Percentiles rank a stretch among this genome's conserved stretches.
Conservation (phyloP, 2,888 invertebrate species). For the Dexiosoma caninum region DNA sequence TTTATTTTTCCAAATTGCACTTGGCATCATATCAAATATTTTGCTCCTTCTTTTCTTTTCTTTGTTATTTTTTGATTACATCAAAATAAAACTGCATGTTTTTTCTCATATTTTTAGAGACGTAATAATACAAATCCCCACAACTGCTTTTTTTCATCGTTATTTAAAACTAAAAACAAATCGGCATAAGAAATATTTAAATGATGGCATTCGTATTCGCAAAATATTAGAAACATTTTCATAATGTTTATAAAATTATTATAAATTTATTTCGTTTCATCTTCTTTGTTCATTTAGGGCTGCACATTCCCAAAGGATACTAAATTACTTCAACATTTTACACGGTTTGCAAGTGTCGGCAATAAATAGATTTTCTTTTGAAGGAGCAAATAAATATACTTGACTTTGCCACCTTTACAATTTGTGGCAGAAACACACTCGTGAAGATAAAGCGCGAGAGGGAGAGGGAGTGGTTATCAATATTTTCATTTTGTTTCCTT, state of each 20-base stretch:
- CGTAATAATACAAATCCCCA: neutral
- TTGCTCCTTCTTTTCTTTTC: too few relatives aligned
- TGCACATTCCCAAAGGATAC: conserved; percentile 59
- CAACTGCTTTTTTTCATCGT: conserved; percentile 13
- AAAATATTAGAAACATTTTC: conserved; percentile 30
- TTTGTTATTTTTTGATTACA: conserved; percentile 36
- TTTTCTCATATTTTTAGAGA: conserved; percentile 4
- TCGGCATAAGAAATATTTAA: neutral
- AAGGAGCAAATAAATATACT: conserved; percentile 27
- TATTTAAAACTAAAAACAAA: neutral
- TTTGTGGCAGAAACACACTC: conserved; percentile 66
- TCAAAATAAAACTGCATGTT: conserved; percentile 11
- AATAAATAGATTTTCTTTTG: conserved; percentile 25
- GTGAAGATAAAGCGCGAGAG: too few relatives aligned
- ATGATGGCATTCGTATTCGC: conserved; percentile 47
- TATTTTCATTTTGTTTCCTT: conserved; percentile 68
- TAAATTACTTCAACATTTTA: conserved; percentile 70
- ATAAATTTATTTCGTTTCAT: conserved; percentile 35
- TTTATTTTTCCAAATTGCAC: conserved; percentile 25
- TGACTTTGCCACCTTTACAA: conserved; percentile 53
- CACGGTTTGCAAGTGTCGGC: conserved; percentile 64
- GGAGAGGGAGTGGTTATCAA: conserved; percentile 71
- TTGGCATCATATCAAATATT: conserved; percentile 55
- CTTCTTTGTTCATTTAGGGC: neutral
- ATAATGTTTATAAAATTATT: conserved; percentile 26